Evolutionary conservation across 2,888 invertebrate genomes (phyloP).

Genomic region (Amiota communis): DNA sequence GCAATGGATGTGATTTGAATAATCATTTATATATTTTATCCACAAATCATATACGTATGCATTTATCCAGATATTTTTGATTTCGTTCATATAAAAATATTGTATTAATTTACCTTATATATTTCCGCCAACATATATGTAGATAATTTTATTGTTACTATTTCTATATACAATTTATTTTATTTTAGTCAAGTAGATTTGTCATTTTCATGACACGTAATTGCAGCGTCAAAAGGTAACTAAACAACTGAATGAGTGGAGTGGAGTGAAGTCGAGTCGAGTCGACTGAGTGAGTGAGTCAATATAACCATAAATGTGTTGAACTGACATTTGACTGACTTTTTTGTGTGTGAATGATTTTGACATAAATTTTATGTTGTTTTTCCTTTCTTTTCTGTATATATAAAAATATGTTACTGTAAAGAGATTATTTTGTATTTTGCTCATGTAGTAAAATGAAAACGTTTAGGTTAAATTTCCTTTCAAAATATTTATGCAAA

Average conservation of each 20-base stretch:
- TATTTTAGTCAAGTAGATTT: constrained; percentile 18
- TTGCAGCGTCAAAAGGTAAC: constrained; percentile 19
- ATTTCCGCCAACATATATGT: neutral
- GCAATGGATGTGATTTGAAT: no score
- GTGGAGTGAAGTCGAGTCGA: neutral
- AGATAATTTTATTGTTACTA: neutral
- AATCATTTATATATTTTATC: no score
- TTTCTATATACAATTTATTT: neutral
- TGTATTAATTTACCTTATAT: constrained; percentile 13
- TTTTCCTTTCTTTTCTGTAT: no score
- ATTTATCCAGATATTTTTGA: no score
- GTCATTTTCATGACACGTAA: constrained; percentile 22
- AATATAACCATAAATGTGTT: neutral
- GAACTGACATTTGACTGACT: neutral
- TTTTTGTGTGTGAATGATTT: no score
- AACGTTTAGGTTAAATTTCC: no score
- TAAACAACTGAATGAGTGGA: neutral
- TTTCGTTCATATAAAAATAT: neutral
- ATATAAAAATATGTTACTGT: no score
- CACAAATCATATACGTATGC: no score
- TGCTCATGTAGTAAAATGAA: no score
- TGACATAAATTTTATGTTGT: no score
- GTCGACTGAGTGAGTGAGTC: neutral
- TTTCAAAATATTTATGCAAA: no score
- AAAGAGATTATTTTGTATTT: no score